A percentile compares a stretch with the other conserved stretches of the same genome.
Conservation (phyloP, 2,888 invertebrate genomes). For the Pseudeuparius sepicola region DNA sequence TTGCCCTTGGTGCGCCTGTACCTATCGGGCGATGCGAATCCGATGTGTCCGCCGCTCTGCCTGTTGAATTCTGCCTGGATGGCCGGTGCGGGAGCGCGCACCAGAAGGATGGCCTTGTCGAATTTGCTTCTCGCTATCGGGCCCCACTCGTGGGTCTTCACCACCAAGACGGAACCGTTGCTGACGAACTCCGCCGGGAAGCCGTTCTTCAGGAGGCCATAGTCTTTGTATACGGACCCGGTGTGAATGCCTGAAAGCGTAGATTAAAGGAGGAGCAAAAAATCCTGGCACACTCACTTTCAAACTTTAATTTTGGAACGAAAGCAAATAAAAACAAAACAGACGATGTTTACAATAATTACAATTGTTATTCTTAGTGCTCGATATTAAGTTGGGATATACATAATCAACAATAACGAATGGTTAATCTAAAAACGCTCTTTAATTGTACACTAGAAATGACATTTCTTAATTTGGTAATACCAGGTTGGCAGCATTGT, state of each 20-base stretch:
- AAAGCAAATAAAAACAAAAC: too few species aligned
- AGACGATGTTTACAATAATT: too few species aligned
- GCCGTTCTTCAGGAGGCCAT: slow-evolving; percentile 64
- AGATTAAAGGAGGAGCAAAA: too few species aligned
- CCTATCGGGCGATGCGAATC: slow-evolving; percentile 61
- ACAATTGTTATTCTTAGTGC: too few species aligned
- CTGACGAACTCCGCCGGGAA: slow-evolving; percentile 69
- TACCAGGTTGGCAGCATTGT: too few species aligned
- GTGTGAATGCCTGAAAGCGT: slow-evolving; percentile 60
- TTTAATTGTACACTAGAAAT: too few species aligned
- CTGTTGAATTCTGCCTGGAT: slow-evolving; percentile 73
- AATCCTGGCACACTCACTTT: too few species aligned
- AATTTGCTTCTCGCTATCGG: slow-evolving; percentile 48
- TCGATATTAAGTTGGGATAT: too few species aligned
- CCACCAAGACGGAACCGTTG: slow-evolving; percentile 66
- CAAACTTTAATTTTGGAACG: too few species aligned
- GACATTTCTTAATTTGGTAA: too few species aligned
- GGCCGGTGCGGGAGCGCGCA: slow-evolving; percentile 62
- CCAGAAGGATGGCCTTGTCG: slow-evolving; percentile 56
- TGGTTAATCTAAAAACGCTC: too few species aligned
- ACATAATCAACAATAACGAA: too few species aligned
- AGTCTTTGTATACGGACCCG: slow-evolving; percentile 75
- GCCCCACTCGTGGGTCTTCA: slow-evolving; percentile 73
- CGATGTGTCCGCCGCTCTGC: slow-evolving; percentile 69
- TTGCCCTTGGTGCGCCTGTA: slow-evolving; percentile 52